Evolutionary conservation across 2,888 invertebrate genomes (phyloP), one percentile per base, ranked within the genome.

Genomic region (Mimas tiliae): DNA sequence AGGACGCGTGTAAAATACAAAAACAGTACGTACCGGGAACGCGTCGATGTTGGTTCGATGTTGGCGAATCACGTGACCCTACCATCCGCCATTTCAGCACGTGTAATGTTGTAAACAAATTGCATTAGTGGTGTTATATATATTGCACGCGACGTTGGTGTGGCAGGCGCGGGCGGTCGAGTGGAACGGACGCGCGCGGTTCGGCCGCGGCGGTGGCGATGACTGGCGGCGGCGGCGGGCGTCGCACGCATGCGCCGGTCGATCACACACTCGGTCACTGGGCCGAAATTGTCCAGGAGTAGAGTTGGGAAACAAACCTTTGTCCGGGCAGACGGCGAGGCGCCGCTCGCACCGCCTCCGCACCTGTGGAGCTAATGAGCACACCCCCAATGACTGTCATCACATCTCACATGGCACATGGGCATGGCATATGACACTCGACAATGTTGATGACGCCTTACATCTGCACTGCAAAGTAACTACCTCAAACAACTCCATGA

Each of bases 181-280:
- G 42, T 58, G 42, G 19, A 38, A 11, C 58, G 74, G 76, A 71
- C 70, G 74, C 86, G 87, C 86, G 88, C 87, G 87, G 69, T 70
- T 78, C 68, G 82, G 81, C 78, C 87, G 88, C 87, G 85, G 81
- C 80, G 81, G 81, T 80, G 70, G 72, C 70, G 73, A 76, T 80
- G 85, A 89, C 88, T 89, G 87, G 70, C 76, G 77, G 73, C 68
- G 80, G 77, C 72, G 77, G 78, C 67, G 73, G 72, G 68, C 70
- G 68, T 62, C 70, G 70, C 79, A 81, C 91, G 93, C 93, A 82
- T 88, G 91, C 93, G 91, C 79, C 87, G 90, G 92, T 93, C 93
- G 93, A 93, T 93, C 80, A 78, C 80, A 80, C 87, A 92, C 84
- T 93, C 92, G 92, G 93, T 92, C 93, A 93, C 81, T 93, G 90